Base-by-base conservation (phyloP, 2,797 vertebrate species). In the Peromyscus aztecus region DNA sequence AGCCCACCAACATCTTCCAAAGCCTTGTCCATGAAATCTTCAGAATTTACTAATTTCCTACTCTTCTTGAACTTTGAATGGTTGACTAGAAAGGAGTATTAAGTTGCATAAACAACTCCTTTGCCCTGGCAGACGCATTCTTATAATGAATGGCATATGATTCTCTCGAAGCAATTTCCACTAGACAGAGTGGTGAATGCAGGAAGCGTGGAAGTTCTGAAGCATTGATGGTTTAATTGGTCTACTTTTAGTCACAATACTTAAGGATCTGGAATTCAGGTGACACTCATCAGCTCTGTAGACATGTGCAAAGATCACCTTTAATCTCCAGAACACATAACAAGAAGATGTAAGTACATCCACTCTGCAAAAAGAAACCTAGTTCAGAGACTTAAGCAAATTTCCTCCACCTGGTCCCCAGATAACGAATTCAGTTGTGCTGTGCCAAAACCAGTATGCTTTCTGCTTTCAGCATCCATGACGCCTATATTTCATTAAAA, bases 11-110 rank as follows among this genome's bases (percentile, higher is more conserved):
- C 43, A 16, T 37, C n/a, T 49, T 24, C 43, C 92, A 76, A 90
- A 92, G 57, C 29, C 57, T 65, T 94, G 86, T 49, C 93, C 37
- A 19, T 12, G 10, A 90, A 63, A 86, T 94, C 52, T 86, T 94
- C 81, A 80, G 21, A 80, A 92, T 89, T 94, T 69, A 65, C 77
- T 40, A 14, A 81, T 89, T 87, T 95, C 73, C 40, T 85, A 4
- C 24, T 93, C n/a, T 89, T 96, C 52, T 59, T 40, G 67, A 43
- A 85, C 59, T 90, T 94, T 69, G 87, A 89, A 65, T 59, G 46
- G 31, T 61, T 90, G 55, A 87, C 52, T 88, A 65, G 52, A 93
- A 96, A 89, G 67, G 49, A 90, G 2, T 55, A 71, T 71, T 90
- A 78, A 89, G 71, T 75, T 88, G 19, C 49, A 43, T 71, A 90